phyloP scores from a whole-genome alignment of 2,797 vertebrate species.

The Champsocephalus gunnari region DNA sequence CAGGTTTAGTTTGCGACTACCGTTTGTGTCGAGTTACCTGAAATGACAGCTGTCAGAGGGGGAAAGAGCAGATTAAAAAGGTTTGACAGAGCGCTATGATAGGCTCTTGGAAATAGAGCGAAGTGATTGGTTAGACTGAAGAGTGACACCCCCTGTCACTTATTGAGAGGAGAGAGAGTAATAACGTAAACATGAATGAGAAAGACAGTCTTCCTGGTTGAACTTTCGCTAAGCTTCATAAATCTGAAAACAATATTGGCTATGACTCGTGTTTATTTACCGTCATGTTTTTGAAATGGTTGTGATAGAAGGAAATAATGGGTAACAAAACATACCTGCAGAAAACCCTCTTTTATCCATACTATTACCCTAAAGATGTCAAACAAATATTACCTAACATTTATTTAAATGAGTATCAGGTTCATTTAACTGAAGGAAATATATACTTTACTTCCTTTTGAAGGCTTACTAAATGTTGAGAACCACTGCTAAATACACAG shows the following conservation, averaged over 20 bases:
- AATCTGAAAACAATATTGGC: neutral
- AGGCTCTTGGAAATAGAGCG: too few relatives aligned
- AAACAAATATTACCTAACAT: neutral
- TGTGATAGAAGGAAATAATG: neutral
- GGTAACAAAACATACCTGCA: neutral
- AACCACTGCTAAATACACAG: conserved; percentile 1
- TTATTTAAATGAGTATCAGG: neutral
- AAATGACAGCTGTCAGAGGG: too few relatives aligned
- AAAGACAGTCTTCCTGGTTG: too few relatives aligned
- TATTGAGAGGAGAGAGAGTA: too few relatives aligned
- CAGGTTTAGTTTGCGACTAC: too few relatives aligned
- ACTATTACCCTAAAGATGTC: neutral
- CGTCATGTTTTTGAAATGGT: neutral
- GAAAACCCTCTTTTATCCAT: neutral
- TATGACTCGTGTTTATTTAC: neutral
- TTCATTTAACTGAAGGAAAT: neutral
- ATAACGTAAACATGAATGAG: too few relatives aligned
- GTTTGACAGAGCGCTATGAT: too few relatives aligned
- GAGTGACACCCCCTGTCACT: too few relatives aligned
- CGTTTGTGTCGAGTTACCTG: too few relatives aligned
- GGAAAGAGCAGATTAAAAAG: too few relatives aligned
- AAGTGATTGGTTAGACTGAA: too few relatives aligned
- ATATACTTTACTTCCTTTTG: neutral
- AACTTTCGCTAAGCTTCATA: too few relatives aligned
- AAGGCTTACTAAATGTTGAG: conserved; percentile 6